Percentiles rank a stretch among this genome's conserved stretches.
These are phyloP conservation scores for Tetraodon nigroviridis DNA, from an alignment of 2,113 vertebrate genomes.

Conservation along the genomic window DNA sequence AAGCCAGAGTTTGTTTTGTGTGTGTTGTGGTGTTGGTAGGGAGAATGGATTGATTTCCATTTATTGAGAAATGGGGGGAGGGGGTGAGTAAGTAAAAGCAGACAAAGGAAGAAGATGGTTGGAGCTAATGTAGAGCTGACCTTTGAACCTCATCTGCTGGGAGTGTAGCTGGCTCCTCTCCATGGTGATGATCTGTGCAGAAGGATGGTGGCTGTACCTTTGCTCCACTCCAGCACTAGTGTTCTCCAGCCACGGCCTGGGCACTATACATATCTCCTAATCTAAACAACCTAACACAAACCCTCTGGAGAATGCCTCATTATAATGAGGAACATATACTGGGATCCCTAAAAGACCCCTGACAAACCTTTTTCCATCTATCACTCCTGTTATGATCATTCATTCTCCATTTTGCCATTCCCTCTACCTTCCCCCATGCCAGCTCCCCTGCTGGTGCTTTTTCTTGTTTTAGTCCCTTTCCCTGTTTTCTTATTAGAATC, in stretches of 20 bases:
- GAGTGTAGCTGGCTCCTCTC: constrained; percentile 22
- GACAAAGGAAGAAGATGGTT: not conserved
- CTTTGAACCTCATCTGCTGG: constrained; percentile 28
- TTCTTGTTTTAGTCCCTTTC: constrained; percentile 24
- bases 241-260: constrained; percentile 23
- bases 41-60: no score
- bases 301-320: constrained; percentile 16
- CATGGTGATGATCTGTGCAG: constrained; percentile 47
- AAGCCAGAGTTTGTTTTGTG: not conserved
- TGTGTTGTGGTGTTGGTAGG: not conserved
- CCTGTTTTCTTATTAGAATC: constrained; percentile 26
- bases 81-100: not conserved
- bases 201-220: constrained; percentile 21
- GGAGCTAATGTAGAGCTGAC: constrained; percentile 18
- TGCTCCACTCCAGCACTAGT: constrained; percentile 27
- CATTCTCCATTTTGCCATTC: constrained; percentile 28
- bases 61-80: not conserved
- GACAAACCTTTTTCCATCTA: constrained; percentile 5
- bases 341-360: constrained; percentile 23
- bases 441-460: constrained; percentile 5
- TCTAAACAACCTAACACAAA: constrained; percentile 10
- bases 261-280: constrained; percentile 19
- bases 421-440: constrained; percentile 9
- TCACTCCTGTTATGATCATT: constrained; percentile 15
- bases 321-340: constrained; percentile 38